These are phyloP conservation scores for Drosophila willistoni DNA, from an alignment of 1,140 invertebrate genomes.

Conservation along the genomic window DNA sequence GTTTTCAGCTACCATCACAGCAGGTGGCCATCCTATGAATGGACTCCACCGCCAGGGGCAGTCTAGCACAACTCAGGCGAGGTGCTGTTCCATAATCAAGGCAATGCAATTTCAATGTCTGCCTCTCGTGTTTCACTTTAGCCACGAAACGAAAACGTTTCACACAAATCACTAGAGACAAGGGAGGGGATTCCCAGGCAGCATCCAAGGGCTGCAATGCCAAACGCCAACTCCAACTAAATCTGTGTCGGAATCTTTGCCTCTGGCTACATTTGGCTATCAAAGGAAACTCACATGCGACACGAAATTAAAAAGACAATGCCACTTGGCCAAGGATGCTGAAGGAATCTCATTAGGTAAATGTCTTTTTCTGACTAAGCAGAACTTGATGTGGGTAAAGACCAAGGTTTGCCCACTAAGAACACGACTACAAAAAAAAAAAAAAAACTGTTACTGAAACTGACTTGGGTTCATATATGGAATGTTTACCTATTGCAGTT, in stretches of 20 bases:
- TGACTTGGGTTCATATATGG: conserved; percentile 23
- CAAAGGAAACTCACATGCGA: conserved; percentile 7
- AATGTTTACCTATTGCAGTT: conserved; percentile 32
- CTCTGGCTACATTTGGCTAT: conserved; percentile 4
- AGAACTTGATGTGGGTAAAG: conserved; percentile 51
- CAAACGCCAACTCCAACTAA: too few relatives aligned
- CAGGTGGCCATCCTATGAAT: conserved; percentile 44
- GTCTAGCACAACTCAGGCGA: conserved; percentile 24
- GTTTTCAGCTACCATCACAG: conserved; percentile 78
- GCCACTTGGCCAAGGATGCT: conserved; percentile 34
- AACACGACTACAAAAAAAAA: background rate
- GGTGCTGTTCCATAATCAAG: conserved; percentile 71
- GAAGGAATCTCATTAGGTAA: conserved; percentile 52
- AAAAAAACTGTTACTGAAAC: background rate
- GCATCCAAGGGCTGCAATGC: conserved; percentile 27
- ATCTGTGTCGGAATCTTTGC: background rate
- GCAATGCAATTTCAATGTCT: conserved; percentile 81
- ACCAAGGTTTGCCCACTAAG: conserved; percentile 18
- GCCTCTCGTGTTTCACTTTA: conserved; percentile 67
- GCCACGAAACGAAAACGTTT: conserved; percentile 5
- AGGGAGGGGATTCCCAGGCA: background rate
- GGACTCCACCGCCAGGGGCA: conserved; percentile 17
- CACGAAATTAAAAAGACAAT: conserved; percentile 15
- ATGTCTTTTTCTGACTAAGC: conserved; percentile 51
- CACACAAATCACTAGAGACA: background rate